A percentile compares a stretch with the other conserved stretches of the same genome.
These are phyloP conservation scores for Trialeurodes vaporariorum DNA, from an alignment of 1,140 invertebrate species.

Conservation along the genomic window DNA sequence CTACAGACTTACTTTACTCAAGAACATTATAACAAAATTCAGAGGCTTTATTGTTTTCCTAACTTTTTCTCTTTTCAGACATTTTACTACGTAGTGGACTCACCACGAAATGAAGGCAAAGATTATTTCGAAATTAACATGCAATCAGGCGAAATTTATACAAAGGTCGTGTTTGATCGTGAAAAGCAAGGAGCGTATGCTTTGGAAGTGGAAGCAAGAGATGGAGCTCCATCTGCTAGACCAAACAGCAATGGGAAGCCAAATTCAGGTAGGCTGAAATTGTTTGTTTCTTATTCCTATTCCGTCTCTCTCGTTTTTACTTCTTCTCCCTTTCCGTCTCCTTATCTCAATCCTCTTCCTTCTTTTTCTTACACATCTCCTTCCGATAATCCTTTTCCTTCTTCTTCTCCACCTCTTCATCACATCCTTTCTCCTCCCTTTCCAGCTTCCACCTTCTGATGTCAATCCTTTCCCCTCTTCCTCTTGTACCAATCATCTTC, in stretches of 20 bases:
- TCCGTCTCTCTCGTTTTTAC: constrained; percentile 5
- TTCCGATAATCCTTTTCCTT: constrained; percentile 18
- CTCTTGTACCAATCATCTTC: too few species aligned
- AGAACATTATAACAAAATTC: too few species aligned
- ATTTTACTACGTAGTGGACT: constrained; percentile 83
- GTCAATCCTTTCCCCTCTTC: too few species aligned
- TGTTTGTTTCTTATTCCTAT: not conserved
- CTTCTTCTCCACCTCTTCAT: constrained; percentile 16
- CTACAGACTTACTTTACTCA: too few species aligned
- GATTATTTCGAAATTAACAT: constrained; percentile 90
- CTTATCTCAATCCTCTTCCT: not conserved
- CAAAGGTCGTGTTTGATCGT: constrained; percentile 84
- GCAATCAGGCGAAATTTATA: constrained; percentile 87
- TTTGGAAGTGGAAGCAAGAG: constrained; percentile 81
- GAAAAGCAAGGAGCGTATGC: constrained; percentile 92
- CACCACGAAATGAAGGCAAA: constrained; percentile 77
- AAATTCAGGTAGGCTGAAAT: constrained; percentile 69
- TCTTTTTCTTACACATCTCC: constrained; percentile 13
- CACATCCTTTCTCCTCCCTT: constrained; percentile 6
- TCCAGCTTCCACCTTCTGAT: constrained; percentile 4
- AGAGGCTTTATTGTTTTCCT: too few species aligned
- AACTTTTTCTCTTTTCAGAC: constrained; percentile 51
- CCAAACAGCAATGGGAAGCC: constrained; percentile 80
- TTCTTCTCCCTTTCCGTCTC: constrained; percentile 10
- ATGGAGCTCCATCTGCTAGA: constrained; percentile 81